Evolutionary conservation across 2,113 vertebrate genomes (phyloP).

Genomic region (Neolamprologus ventralis): DNA sequence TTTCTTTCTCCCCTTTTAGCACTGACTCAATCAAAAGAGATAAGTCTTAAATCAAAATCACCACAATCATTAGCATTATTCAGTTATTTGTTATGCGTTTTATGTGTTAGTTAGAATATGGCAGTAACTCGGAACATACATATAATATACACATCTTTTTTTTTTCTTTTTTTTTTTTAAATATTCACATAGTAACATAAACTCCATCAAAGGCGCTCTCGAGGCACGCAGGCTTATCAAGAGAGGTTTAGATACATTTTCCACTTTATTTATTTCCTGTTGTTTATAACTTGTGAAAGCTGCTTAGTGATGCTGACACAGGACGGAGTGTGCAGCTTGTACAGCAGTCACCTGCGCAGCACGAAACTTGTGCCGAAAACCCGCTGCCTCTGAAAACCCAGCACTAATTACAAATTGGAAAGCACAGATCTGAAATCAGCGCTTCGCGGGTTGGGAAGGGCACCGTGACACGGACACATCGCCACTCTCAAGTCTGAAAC

Average conservation of each 20-base stretch:
- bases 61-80: background rate
- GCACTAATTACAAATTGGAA: conserved; percentile 12
- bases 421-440: conserved; percentile 8
- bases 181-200: background rate
- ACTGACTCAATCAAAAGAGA: background rate
- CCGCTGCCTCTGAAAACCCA: background rate
- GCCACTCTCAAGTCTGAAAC: background rate
- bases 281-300: background rate
- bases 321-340: background rate
- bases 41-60: background rate
- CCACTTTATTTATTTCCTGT: background rate
- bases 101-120: background rate
- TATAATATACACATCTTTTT: background rate
- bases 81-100: background rate
- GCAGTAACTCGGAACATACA: background rate
- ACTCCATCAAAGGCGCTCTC: background rate
- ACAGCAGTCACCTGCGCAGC: conserved; percentile 17
- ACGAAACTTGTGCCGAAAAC: background rate
- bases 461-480: background rate
- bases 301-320: background rate
- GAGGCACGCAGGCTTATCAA: background rate
- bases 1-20: background rate
- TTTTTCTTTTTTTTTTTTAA: rapidly evolving
- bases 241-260: background rate
- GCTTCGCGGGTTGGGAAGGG: background rate